phyloP scores from a whole-genome alignment of 2,888 invertebrate species.

The Cataglyphis livida region DNA sequence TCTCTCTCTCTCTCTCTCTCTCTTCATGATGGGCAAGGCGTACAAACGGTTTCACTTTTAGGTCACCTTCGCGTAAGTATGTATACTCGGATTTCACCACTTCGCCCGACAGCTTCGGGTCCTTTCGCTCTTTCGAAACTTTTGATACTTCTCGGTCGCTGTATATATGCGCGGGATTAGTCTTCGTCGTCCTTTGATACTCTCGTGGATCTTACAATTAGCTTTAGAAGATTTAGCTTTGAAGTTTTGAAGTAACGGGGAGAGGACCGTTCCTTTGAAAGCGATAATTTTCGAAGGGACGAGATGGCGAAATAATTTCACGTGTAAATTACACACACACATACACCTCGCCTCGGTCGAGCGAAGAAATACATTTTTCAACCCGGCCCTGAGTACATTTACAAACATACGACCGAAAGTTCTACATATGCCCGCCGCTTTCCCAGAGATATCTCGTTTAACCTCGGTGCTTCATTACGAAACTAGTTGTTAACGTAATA shows the following conservation, averaged over 20 bases:
- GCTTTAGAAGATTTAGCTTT: slow-evolving; percentile 27
- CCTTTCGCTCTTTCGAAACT: slow-evolving; percentile 78
- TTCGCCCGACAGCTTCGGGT: slow-evolving; percentile 70
- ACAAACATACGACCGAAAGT: slow-evolving; percentile 54
- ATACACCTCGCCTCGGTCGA: neutral
- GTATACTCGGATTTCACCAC: slow-evolving; percentile 74
- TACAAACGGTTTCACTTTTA: slow-evolving; percentile 78
- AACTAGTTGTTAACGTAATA: slow-evolving; percentile 69
- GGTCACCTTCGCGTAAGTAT: slow-evolving; percentile 74
- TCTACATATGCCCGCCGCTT: slow-evolving; percentile 64
- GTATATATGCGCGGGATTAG: slow-evolving; percentile 39
- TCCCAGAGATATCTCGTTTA: slow-evolving; percentile 58
- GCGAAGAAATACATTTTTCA: slow-evolving; percentile 63
- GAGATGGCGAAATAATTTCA: slow-evolving; percentile 18
- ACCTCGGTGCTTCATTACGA: slow-evolving; percentile 64
- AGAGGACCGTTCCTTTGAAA: neutral
- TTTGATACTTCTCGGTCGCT: slow-evolving; percentile 60
- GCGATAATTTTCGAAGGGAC: slow-evolving; percentile 12
- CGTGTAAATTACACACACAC: neutral
- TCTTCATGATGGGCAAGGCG: slow-evolving; percentile 40
- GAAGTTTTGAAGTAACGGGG: slow-evolving; percentile 27
- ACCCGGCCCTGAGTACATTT: slow-evolving; percentile 63
- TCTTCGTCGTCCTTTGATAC: slow-evolving; percentile 4
- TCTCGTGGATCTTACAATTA: neutral
- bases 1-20: neutral